Conservation (phyloP, 92 coral and sea anemone genomes). For the Galaxea fascicularis region DNA sequence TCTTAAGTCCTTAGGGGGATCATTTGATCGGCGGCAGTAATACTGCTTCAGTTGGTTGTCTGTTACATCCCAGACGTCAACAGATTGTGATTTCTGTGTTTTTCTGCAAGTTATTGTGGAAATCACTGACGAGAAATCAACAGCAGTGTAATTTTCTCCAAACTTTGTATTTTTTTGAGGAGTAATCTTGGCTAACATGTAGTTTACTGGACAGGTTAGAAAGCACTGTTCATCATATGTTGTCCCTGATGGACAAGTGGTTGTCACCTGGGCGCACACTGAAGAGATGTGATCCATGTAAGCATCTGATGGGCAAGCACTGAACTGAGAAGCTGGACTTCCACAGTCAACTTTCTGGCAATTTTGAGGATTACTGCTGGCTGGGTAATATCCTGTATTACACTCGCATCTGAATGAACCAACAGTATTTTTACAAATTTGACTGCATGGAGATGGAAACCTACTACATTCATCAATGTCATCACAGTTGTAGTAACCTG, state of each 20-base stretch:
- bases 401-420: constrained; percentile 85
- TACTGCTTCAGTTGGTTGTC: constrained; percentile 51
- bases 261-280: constrained; percentile 65
- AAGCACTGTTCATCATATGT: constrained; percentile 56
- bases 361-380: constrained; percentile 32
- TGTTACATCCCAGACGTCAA: constrained; percentile 72
- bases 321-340: constrained; percentile 50
- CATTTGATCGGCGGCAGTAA: constrained; percentile 89
- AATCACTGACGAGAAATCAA: constrained; percentile 69
- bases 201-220: constrained; percentile 65
- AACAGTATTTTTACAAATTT: constrained; percentile 74
- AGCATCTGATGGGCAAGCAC: constrained; percentile 76
- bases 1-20: constrained; percentile 73
- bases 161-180: constrained; percentile 68
- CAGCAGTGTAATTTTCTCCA: constrained; percentile 68
- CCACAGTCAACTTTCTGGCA: constrained; percentile 80
- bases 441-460: constrained; percentile 69
- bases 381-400: constrained; percentile 56
- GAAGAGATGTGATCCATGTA: constrained; percentile 74
- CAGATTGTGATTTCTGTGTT: constrained; percentile 14
- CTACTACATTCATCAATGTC: constrained; percentile 79
- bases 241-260: constrained; percentile 70
- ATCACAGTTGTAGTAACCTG: constrained; percentile 63
- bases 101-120: constrained; percentile 64
- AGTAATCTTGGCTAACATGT: constrained; percentile 74